A percentile compares a stretch with the other conserved stretches of the same genome.
These are phyloP conservation scores for Muschampia plurimacula DNA, from an alignment of 2,888 invertebrate genomes.

Conservation along the genomic window DNA sequence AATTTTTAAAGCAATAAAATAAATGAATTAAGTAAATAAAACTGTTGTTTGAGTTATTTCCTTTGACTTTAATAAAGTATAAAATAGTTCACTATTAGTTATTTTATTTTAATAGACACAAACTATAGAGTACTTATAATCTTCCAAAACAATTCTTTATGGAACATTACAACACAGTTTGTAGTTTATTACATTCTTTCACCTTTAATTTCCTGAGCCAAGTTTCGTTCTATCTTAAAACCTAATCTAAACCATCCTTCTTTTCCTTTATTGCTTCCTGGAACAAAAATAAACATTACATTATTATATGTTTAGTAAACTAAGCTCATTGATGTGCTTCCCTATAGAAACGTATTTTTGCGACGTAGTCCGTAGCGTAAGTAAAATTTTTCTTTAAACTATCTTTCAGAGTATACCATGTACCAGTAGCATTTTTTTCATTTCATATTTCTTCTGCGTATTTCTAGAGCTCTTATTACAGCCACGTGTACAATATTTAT, in stretches of 20 bases:
- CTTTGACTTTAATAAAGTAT: background rate
- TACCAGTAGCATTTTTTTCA: too few species aligned
- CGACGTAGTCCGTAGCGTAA: too few species aligned
- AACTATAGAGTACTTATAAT: background rate
- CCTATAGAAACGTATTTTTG: too few species aligned
- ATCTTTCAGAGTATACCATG: too few species aligned
- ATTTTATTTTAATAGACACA: background rate
- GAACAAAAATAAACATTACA: slow-evolving; percentile 62
- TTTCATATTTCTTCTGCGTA: too few species aligned
- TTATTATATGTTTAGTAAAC: background rate
- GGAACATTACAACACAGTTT: background rate
- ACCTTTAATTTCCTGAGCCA: background rate
- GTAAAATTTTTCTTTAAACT: too few species aligned
- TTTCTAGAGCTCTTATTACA: too few species aligned
- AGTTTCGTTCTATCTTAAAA: background rate
- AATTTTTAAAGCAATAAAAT: slow-evolving; percentile 53
- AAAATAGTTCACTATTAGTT: too few species aligned
- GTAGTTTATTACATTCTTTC: background rate
- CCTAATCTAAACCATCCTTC: slow-evolving; percentile 92
- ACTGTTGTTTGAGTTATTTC: slow-evolving; percentile 26
- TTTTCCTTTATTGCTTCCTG: slow-evolving; percentile 96
- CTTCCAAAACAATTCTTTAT: background rate
- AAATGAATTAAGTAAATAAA: slow-evolving; percentile 39
- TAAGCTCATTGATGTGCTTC: too few species aligned
- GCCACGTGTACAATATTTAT: too few species aligned